Base-by-base conservation (phyloP, 2,888 invertebrate genomes). In the Drosophila diplacantha region DNA sequence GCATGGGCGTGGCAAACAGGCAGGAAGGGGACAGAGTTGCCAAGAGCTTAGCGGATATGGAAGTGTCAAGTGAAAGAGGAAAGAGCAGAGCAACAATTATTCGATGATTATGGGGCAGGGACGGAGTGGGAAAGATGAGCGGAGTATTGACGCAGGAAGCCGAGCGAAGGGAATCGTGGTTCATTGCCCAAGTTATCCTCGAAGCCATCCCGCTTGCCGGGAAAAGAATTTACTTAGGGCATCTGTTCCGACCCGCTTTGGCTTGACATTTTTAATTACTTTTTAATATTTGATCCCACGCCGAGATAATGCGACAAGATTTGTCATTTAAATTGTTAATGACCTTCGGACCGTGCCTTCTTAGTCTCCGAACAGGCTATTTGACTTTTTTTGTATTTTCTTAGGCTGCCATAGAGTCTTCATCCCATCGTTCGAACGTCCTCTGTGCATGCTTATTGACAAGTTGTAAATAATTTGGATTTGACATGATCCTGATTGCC, bases 221-320 rank as follows among this genome's bases (percentile, higher is more conserved):
- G 9, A 53, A 41, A 39, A 26, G 18, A 32, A 41, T 41, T 57
- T 55, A 41, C 55, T 57, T 34, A 29, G 34, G 34, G 12, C 26
- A 52, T n/a, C 56, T 39, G n/a, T 32, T 26, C 9, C 9, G 18
- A 11, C 31, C 22, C 37, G n/a, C 16, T 34, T 26, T 22, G 32
- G 12, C 32, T 41, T 66, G 65, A 41, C 73, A 66, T 53, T 69
- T 73, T 69, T 71, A 75, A 78, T 71, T 73, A 66, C 69, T 34
- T 47, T 14, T 50, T 29, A 47, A 46, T 63, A 56, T 46, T 50
- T 62, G 18, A 44, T 72, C 49, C 34, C 34, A 24, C 12, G 24
- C 32, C 3, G 35, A 31, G 53, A 29, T 49, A 64, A 62, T 39
- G 46, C 50, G 37, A 46, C 35, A 52, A 51, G 64, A 71, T 60